Evolutionary conservation across 1,140 invertebrate genomes (phyloP), one percentile per base, ranked within the genome.

Genomic region (Papilio dardanus): DNA sequence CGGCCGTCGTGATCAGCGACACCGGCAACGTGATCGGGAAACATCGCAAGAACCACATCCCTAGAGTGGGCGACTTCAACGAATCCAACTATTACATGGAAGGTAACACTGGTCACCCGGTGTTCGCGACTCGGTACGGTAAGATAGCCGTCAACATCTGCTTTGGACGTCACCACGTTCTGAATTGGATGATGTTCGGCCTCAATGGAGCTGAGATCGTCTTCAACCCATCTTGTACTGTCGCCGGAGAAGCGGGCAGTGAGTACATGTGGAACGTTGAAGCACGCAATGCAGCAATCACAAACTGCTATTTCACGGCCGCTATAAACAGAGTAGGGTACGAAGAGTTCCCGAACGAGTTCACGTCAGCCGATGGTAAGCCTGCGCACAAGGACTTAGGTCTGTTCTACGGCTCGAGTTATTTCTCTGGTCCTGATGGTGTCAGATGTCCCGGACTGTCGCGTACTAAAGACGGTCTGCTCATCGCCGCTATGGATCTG

Each of bases 41-140:
- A 91, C 97, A 99, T 58, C 94, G 99, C 31, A 99, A 99, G 89
- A 99, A 99, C 94, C 99, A 99, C 86, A 99, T 99, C 86, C 99
- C 99, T 0, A 94, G 99, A 76, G 97, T 99, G 19, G 99, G 98
- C 0, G 99, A 99, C 92, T 99, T 99, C 90, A 99, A 99, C 88
- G 99, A 99, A 93, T 99, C 98, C 0, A 99, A 98, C 46, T 99
- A 99, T 88, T 99, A 99, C 90, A 97, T 98, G 95, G 98, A 99
- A 93, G 98, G 98, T 1, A 97, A 98, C 76, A 97, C 98, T 2
- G 98, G 99, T 0, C 99, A 99, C 94, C 98, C 97, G 21, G 98
- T 99, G 1, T 99, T 98, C 81, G 95, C 97, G 67, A 98, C 97
- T 2, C 93, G 96, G 67, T 98, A 96, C 93, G 98, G 97, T 14